Base-by-base conservation (phyloP, 35 echinoderm and acorn worm genomes). In the Lytechinus variegatus region DNA sequence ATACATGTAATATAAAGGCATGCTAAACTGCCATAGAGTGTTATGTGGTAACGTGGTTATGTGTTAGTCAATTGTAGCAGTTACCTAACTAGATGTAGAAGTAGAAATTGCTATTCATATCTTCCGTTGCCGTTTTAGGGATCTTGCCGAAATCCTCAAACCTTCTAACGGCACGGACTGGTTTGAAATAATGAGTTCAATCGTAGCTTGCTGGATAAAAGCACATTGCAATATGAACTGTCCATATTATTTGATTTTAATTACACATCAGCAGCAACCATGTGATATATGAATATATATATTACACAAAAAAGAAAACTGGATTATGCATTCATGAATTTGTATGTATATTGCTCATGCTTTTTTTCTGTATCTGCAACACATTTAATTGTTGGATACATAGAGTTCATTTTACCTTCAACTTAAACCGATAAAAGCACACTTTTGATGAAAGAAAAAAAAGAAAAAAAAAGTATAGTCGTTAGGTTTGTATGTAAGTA, bases 11-110 rank as follows among this genome's bases (percentile, higher is more conserved):
- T 10, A 90, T 90, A 90, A 44, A 9, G 13, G 27, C 52, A 33
- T 90, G 88, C 88, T 90, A 7, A 33, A 90, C 88, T 90, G 88
- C 88, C 88, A 90, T 90, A 90, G 33, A 44, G 28, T 44, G 88
- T 90, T 6, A 5, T 28, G 28, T 44, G 88, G 88, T 90, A 52
- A 28, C 9, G 88, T 52, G 52, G 11, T 44, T 90, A 90, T 79
- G 66, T 79, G 66, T 16, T 79, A 79, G 66, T 79, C 21, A 5
- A 14, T 79, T 24, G 16, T 79, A 79, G 66, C 8, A 14, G 66
- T 24, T 1, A 44, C 33, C 33, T 24, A 79, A 19, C 4, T 79
- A 79, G 66, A 79, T 79, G 66, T 79, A 79, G 66, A 24, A 6
- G n/a, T n/a, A n/a, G n/a, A n/a, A n/a, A 79, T 7, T 5, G 0